Conservation (phyloP, 2,113 vertebrate genomes). For the Prolemur simus region DNA sequence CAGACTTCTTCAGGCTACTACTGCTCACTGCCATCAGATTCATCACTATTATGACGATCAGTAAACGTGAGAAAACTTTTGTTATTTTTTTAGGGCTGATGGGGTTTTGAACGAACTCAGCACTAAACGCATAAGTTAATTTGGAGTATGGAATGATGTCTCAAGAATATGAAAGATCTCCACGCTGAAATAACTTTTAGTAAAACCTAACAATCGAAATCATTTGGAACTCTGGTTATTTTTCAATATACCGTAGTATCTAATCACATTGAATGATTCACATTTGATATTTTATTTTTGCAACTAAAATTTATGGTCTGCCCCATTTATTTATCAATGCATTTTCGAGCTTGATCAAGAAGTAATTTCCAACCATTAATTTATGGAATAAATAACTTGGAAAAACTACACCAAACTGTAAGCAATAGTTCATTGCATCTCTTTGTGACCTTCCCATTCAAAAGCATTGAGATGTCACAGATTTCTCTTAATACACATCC, state of each 20-base stretch:
- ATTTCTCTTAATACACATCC: background rate
- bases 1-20: conserved; percentile 57
- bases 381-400: conserved; percentile 59
- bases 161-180: conserved; percentile 2
- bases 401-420: conserved; percentile 51
- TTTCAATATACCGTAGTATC: background rate
- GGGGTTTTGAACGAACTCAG: background rate
- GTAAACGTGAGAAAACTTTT: background rate
- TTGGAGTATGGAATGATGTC: background rate
- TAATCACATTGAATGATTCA: background rate
- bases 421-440: conserved; percentile 16
- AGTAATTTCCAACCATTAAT: conserved; percentile 15
- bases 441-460: conserved; percentile 37
- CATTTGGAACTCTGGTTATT: background rate
- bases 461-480: conserved; percentile 14
- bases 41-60: background rate
- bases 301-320: background rate
- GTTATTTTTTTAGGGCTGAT: background rate
- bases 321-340: background rate
- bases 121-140: background rate
- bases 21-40: conserved; percentile 77
- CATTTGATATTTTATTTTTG: background rate
- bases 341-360: conserved; percentile 4
- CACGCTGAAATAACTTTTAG: background rate
- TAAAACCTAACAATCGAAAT: background rate